phyloP scores from a whole-genome alignment of 2,113 vertebrate species.

The Lampris incognitus region DNA sequence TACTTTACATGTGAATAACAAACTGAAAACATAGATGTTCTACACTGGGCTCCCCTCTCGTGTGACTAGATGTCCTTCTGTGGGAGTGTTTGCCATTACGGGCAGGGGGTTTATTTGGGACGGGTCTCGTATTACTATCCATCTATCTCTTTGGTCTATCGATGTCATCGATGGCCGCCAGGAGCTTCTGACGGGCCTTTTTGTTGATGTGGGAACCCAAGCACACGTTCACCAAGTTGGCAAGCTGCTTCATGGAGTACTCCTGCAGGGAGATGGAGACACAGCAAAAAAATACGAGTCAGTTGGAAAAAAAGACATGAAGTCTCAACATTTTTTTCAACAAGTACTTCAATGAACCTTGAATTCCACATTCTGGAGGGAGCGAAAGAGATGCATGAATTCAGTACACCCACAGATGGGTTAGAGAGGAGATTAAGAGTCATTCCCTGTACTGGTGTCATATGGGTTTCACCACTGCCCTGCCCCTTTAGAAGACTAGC shows the following conservation, averaged over 20 bases:
- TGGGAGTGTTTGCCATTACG: slow-evolving; percentile 43
- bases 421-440: too few relatives aligned
- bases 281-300: slow-evolving; percentile 20
- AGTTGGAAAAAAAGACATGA: background rate
- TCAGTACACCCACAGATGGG: too few relatives aligned
- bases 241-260: slow-evolving; percentile 97
- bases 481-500: too few relatives aligned
- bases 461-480: too few relatives aligned
- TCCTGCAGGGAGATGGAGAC: slow-evolving; percentile 84
- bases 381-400: too few relatives aligned
- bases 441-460: too few relatives aligned
- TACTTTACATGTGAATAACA: background rate
- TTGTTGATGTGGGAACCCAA: slow-evolving; percentile 99
- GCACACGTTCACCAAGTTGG: slow-evolving; percentile 96
- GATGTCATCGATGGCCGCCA: slow-evolving; percentile 95
- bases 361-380: too few relatives aligned
- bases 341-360: too few relatives aligned
- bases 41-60: background rate
- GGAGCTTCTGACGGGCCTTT: slow-evolving; percentile 95
- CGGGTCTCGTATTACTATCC: background rate
- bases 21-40: slow-evolving; percentile 49
- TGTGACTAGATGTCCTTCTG: slow-evolving; percentile 16
- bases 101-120: background rate
- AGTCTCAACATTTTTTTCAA: too few relatives aligned
- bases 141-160: slow-evolving; percentile 96